Conservation (phyloP, 2,888 invertebrate species). For the Hydriomena furcata region DNA sequence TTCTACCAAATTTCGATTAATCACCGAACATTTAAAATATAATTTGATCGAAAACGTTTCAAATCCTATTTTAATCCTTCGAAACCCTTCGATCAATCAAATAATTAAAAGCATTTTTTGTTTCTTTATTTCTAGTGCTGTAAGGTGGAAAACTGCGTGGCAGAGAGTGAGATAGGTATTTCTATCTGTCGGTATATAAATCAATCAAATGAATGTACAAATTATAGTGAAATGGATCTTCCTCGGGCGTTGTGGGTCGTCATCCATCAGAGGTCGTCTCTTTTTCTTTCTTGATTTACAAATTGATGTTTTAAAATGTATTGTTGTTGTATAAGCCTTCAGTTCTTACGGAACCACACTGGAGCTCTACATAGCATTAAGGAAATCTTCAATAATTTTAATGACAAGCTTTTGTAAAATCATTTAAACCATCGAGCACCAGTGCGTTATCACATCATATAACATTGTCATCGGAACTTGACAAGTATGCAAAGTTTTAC, state of each 20-base stretch:
- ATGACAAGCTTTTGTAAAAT: no score
- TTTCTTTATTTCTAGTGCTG: constrained; percentile 12
- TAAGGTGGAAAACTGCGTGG: constrained; percentile 1
- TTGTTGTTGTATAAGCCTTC: no score
- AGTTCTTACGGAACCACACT: no score
- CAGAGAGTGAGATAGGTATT: constrained; percentile 6
- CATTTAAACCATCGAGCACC: no score
- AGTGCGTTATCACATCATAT: no score
- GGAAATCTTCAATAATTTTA: no score
- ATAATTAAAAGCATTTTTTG: constrained; percentile 22
- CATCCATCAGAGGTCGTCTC: constrained; percentile 66
- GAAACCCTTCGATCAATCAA: constrained; percentile 43
- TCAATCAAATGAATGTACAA: constrained; percentile 47
- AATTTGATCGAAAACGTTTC: constrained; percentile 9
- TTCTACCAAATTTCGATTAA: constrained; percentile 18
- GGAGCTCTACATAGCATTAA: no score
- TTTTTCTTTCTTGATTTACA: constrained; percentile 48
- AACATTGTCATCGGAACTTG: no score
- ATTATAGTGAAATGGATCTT: constrained; percentile 42
- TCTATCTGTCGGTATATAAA: constrained; percentile 36
- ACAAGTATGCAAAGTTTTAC: no score
- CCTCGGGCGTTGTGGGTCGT: constrained; percentile 52
- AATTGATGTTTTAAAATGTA: constrained; percentile 15
- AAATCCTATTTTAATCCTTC: constrained; percentile 26
- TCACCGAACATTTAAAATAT: constrained; percentile 27